A percentile compares a stretch with the other conserved stretches of the same genome.
phyloP scores from a whole-genome alignment of 2,113 vertebrate species.

The Maccullochella peelii region DNA sequence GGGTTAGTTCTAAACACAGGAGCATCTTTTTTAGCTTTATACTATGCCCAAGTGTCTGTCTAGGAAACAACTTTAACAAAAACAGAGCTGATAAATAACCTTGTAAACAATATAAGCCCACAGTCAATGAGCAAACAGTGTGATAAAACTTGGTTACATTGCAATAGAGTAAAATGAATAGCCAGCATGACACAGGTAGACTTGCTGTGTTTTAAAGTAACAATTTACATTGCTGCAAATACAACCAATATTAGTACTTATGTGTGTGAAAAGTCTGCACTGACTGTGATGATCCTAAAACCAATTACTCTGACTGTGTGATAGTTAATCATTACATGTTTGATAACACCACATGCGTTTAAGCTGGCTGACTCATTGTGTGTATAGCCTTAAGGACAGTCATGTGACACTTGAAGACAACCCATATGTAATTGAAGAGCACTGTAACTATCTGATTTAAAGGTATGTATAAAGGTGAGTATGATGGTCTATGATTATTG shows the following conservation, averaged over 20 bases:
- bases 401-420: neutral
- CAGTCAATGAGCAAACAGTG: neutral
- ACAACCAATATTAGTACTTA: neutral
- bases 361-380: conserved; percentile 31
- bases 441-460: neutral
- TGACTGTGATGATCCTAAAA: conserved; percentile 9
- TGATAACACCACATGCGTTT: conserved; percentile 48
- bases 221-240: neutral
- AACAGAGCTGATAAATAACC: neutral
- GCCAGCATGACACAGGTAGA: neutral
- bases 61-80: neutral
- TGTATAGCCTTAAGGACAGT: conserved; percentile 21
- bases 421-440: neutral
- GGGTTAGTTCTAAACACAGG: neutral
- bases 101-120: neutral
- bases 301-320: conserved; percentile 12
- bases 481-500: neutral
- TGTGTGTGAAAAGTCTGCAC: neutral
- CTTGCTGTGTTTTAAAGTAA: neutral
- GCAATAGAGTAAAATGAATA: neutral
- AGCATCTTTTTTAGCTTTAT: neutral
- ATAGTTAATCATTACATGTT: conserved; percentile 78
- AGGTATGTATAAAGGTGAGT: neutral
- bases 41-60: neutral
- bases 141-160: neutral